These are phyloP conservation scores for Rutpela maculata DNA, from an alignment of 2,888 invertebrate species.

Conservation along the genomic window DNA sequence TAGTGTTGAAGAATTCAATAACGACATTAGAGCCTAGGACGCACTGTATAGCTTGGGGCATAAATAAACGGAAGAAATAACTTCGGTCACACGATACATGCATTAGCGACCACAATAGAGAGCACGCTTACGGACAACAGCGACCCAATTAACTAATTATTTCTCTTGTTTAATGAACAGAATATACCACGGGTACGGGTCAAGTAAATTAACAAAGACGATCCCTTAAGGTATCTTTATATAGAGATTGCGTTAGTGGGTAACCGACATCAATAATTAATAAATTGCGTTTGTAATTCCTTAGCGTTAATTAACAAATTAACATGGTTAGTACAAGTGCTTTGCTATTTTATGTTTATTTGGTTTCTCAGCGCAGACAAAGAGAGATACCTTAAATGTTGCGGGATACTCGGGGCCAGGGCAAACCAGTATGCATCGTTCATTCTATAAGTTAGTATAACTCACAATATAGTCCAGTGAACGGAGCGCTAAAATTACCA, in stretches of 20 bases:
- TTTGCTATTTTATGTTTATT: not conserved
- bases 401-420: not conserved
- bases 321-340: not conserved
- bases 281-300: not conserved
- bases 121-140: not conserved
- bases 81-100: not conserved
- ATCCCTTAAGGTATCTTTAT: not conserved
- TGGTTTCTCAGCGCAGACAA: not conserved
- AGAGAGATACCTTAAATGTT: not conserved
- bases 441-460: too few species aligned
- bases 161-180: not conserved
- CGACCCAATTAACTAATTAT: constrained; percentile 4
- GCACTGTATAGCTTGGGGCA: not conserved
- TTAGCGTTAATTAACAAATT: not conserved
- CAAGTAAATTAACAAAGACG: not conserved
- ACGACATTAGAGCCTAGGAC: not conserved
- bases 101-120: not conserved
- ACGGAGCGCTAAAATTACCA: too few species aligned
- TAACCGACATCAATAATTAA: not conserved
- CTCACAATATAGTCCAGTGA: too few species aligned
- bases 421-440: too few species aligned
- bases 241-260: not conserved
- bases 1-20: too few species aligned
- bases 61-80: not conserved
- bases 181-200: not conserved